These are phyloP conservation scores for Sarcophaga variegata DNA, from an alignment of 2,888 invertebrate species.

Conservation along the genomic window DNA sequence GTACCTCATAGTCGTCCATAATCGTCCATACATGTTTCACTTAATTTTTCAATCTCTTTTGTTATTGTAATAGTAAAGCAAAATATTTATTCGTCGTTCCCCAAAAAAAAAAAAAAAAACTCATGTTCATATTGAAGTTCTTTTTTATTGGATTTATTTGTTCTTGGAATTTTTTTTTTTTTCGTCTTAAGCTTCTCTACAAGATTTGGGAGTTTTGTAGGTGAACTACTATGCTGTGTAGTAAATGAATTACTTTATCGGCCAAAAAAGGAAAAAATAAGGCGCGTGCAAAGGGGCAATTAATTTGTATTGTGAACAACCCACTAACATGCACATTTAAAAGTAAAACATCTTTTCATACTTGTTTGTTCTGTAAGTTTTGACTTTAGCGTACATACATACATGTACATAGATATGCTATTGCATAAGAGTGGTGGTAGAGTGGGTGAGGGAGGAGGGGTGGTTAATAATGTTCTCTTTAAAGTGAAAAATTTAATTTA, in stretches of 20 bases:
- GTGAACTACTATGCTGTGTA: constrained; percentile 48
- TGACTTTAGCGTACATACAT: not conserved
- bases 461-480: constrained; percentile 41
- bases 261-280: constrained; percentile 24
- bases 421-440: not conserved
- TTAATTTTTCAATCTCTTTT: not conserved
- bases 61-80: constrained; percentile 79
- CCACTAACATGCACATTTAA: constrained; percentile 72
- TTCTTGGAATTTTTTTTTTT: constrained; percentile 15
- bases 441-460: not conserved
- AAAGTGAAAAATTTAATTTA: constrained; percentile 67
- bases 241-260: not conserved
- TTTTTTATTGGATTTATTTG: constrained; percentile 41
- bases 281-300: constrained; percentile 81
- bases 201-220: constrained; percentile 66
- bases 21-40: too few relatives aligned
- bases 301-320: constrained; percentile 78
- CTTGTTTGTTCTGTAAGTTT: constrained; percentile 17
- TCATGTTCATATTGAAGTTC: constrained; percentile 25
- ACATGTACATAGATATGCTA: not conserved
- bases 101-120: not conserved
- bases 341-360: constrained; percentile 21
- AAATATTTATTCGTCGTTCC: constrained; percentile 68
- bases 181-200: constrained; percentile 1
- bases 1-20: too few relatives aligned